Conservation (phyloP, 2,888 invertebrate genomes). For the Neuroscelio doddi region DNA sequence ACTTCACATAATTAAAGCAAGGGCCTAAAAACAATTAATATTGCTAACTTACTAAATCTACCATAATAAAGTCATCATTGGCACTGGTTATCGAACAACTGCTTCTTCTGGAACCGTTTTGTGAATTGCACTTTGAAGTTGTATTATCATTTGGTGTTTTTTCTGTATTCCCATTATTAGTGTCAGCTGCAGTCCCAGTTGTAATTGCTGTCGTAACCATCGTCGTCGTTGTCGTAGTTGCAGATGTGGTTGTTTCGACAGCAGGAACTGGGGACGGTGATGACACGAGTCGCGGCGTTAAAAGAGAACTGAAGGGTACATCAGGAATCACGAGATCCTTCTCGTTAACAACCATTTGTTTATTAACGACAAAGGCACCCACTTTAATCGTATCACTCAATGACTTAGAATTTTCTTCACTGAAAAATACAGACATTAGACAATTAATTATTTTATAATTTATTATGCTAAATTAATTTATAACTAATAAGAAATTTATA, state of each 20-base stretch:
- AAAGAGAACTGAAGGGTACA: slow-evolving; percentile 79
- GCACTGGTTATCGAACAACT: slow-evolving; percentile 74
- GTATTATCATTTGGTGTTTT: slow-evolving; percentile 64
- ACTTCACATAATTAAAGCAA: too few relatives aligned
- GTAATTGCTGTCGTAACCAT: slow-evolving; percentile 33
- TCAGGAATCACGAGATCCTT: slow-evolving; percentile 76
- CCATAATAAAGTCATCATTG: slow-evolving; percentile 81
- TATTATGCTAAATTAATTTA: too few relatives aligned
- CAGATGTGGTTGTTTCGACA: slow-evolving; percentile 46
- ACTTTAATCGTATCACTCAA: slow-evolving; percentile 83
- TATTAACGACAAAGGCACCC: slow-evolving; percentile 84
- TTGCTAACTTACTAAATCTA: slow-evolving; percentile 78
- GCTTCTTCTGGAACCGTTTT: slow-evolving; percentile 71
- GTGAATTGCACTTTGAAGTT: slow-evolving; percentile 68
- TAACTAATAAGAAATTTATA: too few relatives aligned
- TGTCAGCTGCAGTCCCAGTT: slow-evolving; percentile 48
- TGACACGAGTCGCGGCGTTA: slow-evolving; percentile 69
- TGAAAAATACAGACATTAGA: slow-evolving; percentile 70
- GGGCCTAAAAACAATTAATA: not conserved
- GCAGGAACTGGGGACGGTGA: slow-evolving; percentile 58
- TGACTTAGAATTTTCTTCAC: slow-evolving; percentile 80
- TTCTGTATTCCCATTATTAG: slow-evolving; percentile 68
- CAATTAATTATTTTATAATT: too few relatives aligned
- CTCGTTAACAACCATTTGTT: slow-evolving; percentile 75
- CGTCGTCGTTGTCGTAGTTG: slow-evolving; percentile 23